Evolutionary conservation across 2,113 vertebrate species (phyloP).

Genomic region (Tupaia chinensis): DNA sequence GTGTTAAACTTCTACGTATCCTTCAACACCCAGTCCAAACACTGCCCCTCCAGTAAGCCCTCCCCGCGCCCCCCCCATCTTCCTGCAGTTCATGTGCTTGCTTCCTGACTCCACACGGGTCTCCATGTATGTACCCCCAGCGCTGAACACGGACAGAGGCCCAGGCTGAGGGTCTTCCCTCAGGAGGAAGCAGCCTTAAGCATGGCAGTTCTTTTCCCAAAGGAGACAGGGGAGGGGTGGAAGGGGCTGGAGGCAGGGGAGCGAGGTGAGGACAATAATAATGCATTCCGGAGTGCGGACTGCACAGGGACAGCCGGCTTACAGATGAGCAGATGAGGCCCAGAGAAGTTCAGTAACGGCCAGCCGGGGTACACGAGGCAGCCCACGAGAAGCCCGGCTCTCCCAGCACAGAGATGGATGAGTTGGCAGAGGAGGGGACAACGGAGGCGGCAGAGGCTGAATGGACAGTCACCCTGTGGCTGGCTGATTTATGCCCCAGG

Average conservation of each 20-base stretch:
- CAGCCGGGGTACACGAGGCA: background rate
- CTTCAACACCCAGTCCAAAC: background rate
- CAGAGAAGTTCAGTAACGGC: background rate
- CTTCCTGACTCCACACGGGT: background rate
- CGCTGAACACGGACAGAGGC: background rate
- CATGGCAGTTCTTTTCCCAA: background rate
- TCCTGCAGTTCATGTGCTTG: background rate
- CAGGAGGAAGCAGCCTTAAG: background rate
- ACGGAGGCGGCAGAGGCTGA: background rate
- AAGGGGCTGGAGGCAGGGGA: background rate
- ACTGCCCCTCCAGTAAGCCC: background rate
- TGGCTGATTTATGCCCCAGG: conserved; percentile 27
- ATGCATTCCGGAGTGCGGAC: background rate
- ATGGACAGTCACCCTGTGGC: conserved; percentile 38
- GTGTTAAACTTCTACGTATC: background rate
- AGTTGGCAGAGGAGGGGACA: background rate
- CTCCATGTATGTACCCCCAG: background rate
- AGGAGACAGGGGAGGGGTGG: background rate
- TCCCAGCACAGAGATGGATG: background rate
- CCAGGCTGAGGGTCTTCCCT: background rate
- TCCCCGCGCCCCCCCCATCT: background rate
- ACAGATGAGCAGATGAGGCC: conserved; percentile 5
- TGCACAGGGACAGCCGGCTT: conserved; percentile 2
- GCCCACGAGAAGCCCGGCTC: background rate
- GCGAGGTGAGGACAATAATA: background rate